A percentile compares a stretch with the other conserved stretches of the same genome.
phyloP scores from a whole-genome alignment of 2,888 invertebrate genomes.

The Argyresthia goedartella region DNA sequence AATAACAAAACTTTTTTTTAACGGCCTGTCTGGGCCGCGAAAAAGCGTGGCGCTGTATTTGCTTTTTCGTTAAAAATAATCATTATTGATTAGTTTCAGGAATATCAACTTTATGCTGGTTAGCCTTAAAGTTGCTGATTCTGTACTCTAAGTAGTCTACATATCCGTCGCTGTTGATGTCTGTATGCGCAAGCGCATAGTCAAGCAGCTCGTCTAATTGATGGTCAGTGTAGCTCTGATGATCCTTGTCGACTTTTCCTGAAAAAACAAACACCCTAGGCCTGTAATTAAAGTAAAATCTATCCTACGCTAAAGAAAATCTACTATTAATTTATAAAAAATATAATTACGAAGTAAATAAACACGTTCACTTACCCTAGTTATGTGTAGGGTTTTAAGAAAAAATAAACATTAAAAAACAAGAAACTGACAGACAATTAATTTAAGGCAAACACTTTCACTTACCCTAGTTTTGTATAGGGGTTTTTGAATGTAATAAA shows the following conservation, averaged over 20 bases:
- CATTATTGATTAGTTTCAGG: too few species aligned
- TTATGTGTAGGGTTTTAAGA: slow-evolving; percentile 24
- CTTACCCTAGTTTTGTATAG: background rate
- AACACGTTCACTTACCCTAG: slow-evolving; percentile 30
- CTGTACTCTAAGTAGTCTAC: slow-evolving; percentile 76
- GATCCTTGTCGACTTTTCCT: slow-evolving; percentile 47
- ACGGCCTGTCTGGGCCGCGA: too few species aligned
- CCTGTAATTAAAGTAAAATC: background rate
- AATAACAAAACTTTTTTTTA: too few species aligned
- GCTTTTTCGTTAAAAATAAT: too few species aligned
- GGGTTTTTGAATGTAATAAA: background rate
- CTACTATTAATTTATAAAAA: background rate
- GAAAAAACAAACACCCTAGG: slow-evolving; percentile 9
- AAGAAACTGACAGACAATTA: slow-evolving; percentile 1
- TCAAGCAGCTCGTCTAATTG: slow-evolving; percentile 70
- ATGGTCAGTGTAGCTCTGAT: slow-evolving; percentile 58
- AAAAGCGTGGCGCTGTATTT: too few species aligned
- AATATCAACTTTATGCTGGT: background rate
- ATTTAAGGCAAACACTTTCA: background rate
- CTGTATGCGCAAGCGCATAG: slow-evolving; percentile 74
- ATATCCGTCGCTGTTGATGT: slow-evolving; percentile 80
- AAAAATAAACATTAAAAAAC: slow-evolving; percentile 10
- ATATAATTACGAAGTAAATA: background rate
- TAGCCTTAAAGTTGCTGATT: slow-evolving; percentile 31
- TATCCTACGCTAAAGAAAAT: slow-evolving; percentile 37